Conservation (phyloP, 2,797 vertebrate genomes). For the Bradypodion pumilum region DNA sequence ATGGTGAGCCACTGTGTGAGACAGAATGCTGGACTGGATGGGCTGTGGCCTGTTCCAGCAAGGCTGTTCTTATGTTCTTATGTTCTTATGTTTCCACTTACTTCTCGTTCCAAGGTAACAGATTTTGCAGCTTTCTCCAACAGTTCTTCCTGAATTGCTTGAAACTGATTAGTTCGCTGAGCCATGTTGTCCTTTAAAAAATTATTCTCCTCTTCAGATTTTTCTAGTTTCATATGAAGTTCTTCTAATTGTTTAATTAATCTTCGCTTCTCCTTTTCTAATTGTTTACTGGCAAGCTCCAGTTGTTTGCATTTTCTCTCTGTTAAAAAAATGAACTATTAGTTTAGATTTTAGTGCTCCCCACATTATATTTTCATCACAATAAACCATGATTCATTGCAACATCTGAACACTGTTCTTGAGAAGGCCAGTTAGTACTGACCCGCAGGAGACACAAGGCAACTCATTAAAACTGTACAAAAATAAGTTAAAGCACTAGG, state of each 20-base stretch:
- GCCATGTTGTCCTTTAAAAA: constrained; percentile 86
- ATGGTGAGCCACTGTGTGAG: too few relatives aligned
- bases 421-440: too few relatives aligned
- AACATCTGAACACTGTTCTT: too few relatives aligned
- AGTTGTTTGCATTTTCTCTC: constrained; percentile 76
- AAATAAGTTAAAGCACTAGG: too few relatives aligned
- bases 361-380: too few relatives aligned
- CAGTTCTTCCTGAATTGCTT: constrained; percentile 86
- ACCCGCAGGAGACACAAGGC: too few relatives aligned
- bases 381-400: too few relatives aligned
- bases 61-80: too few relatives aligned
- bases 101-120: constrained; percentile 82
- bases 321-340: constrained; percentile 60
- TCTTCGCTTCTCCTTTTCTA: constrained; percentile 80
- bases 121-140: constrained; percentile 83
- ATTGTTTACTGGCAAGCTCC: constrained; percentile 73
- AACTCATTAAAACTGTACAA: too few relatives aligned
- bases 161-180: constrained; percentile 87
- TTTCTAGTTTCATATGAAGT: constrained; percentile 77
- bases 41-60: too few relatives aligned
- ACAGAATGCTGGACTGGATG: too few relatives aligned
- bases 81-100: constrained; percentile 69
- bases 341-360: neutral
- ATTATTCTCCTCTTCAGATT: constrained; percentile 83
- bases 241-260: constrained; percentile 76